Base-by-base conservation (phyloP, 2,888 invertebrate species). In the Ethmia dodecea region DNA sequence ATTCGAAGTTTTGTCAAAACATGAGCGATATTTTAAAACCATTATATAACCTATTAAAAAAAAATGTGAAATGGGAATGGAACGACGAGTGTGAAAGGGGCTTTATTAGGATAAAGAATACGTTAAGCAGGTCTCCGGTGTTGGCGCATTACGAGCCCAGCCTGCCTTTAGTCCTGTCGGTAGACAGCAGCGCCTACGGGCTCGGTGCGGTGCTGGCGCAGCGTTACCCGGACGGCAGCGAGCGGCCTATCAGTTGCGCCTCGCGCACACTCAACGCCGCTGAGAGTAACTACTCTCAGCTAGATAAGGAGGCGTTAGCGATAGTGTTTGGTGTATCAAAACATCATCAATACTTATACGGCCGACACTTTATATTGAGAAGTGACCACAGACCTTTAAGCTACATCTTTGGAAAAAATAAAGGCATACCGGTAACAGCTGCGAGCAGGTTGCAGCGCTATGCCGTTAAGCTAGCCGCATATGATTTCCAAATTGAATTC, bases 341-440 rank as follows among this genome's bases (percentile, higher is more conserved):
- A 11, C 35, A 26, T 14, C 34, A 41, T 27, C 32, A 41, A 12
- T 41, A 37, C 16, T 28, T 40, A 15, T 40, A 26, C n/a, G 40
- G 40, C 2, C n/a, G 35, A 8, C 13, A 26, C 8, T 38, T 38
- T 18, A 18, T 22, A n/a, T 30, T 38, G 13, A 10, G 18, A 13
- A 41, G 35, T 11, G 41, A 38, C 13, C 28, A 24, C 9, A 36
- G 36, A 20, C 44, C 37, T 10, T 24, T 37, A 14, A n/a, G 22
- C 2, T 12, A n/a, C 25, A 40, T 37, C 12, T 31, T 40, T 22
- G 36, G 36, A 8, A 11, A 13, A 10, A 29, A 36, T 11, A 15
- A 8, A 13, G 30, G 37, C n/a, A 30, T 40, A 12, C 38, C 36
- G 2, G 9, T 20, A 2, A 39, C 39, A 27, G 36, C 33, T 1